phyloP scores from a whole-genome alignment of 2,888 invertebrate species.

The Phasia obesa region DNA sequence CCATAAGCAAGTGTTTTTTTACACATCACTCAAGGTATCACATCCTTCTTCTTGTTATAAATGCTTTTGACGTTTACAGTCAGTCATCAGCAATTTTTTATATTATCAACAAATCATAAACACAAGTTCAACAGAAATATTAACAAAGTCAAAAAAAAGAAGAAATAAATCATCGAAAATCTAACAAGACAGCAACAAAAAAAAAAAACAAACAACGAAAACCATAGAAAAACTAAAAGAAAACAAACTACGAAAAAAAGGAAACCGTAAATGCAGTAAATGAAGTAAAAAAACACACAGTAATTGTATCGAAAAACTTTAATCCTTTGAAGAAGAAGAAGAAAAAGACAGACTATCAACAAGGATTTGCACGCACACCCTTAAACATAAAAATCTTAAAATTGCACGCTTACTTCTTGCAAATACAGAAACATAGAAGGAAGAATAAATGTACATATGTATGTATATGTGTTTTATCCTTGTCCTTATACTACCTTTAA shows the following conservation, averaged over 20 bases:
- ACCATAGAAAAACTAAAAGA: slow-evolving; percentile 26
- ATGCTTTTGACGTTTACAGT: slow-evolving; percentile 10
- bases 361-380: slow-evolving; percentile 8
- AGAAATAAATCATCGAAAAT: background rate
- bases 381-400: background rate
- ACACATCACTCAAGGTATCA: background rate
- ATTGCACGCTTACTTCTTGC: slow-evolving; percentile 27
- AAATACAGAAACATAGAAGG: background rate
- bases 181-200: background rate
- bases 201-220: background rate
- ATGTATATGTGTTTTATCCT: background rate
- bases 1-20: background rate
- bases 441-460: background rate
- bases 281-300: background rate
- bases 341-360: slow-evolving; percentile 45
- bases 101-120: slow-evolving; percentile 60
- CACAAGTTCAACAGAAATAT: slow-evolving; percentile 58
- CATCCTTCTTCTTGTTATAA: background rate
- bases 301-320: slow-evolving; percentile 39
- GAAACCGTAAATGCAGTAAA: background rate
- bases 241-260: background rate
- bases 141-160: background rate
- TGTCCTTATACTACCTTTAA: slow-evolving; percentile 11
- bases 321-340: slow-evolving; percentile 24
- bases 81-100: slow-evolving; percentile 35